phyloP scores from a whole-genome alignment of 2,888 invertebrate genomes.

The Zhuqinia jingwanae region DNA sequence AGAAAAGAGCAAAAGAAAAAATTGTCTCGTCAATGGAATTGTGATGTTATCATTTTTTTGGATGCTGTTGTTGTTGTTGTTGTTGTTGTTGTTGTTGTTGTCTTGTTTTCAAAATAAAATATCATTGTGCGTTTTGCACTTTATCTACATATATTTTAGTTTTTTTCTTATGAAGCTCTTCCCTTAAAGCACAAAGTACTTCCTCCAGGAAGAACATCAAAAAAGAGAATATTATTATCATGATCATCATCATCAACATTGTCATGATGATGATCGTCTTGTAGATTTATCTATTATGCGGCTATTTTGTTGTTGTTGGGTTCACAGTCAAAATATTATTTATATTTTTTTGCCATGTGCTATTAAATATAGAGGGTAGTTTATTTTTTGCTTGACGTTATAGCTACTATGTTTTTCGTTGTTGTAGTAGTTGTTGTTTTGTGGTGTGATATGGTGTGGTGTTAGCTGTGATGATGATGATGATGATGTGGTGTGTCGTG shows the following conservation, averaged over 20 bases:
- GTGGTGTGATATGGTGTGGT: conserved; percentile 26
- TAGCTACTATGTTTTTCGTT: neutral
- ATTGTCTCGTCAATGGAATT: conserved; percentile 55
- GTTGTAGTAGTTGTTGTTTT: neutral
- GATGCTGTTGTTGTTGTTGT: no score
- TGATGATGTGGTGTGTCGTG: conserved; percentile 42
- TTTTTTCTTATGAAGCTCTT: conserved; percentile 19
- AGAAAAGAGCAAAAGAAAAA: neutral
- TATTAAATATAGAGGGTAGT: conserved; percentile 38
- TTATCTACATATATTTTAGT: neutral
- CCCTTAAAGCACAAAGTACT: conserved; percentile 33
- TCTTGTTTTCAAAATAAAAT: neutral
- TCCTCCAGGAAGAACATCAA: conserved; percentile 31
- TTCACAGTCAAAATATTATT: neutral
- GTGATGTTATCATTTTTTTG: no score
- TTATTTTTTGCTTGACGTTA: conserved; percentile 47
- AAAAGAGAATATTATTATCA: neutral
- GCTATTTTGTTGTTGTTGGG: neutral
- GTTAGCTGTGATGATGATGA: neutral
- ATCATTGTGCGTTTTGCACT: neutral
- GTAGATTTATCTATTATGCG: conserved; percentile 29
- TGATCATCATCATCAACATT: no score
- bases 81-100: conserved; percentile 23
- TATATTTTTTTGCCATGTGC: conserved; percentile 20
- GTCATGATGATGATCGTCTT: neutral